A percentile compares a stretch with the other conserved stretches of the same genome.
These are phyloP conservation scores for Drosophila pectinifera DNA, from an alignment of 1,140 invertebrate species.

Conservation along the genomic window DNA sequence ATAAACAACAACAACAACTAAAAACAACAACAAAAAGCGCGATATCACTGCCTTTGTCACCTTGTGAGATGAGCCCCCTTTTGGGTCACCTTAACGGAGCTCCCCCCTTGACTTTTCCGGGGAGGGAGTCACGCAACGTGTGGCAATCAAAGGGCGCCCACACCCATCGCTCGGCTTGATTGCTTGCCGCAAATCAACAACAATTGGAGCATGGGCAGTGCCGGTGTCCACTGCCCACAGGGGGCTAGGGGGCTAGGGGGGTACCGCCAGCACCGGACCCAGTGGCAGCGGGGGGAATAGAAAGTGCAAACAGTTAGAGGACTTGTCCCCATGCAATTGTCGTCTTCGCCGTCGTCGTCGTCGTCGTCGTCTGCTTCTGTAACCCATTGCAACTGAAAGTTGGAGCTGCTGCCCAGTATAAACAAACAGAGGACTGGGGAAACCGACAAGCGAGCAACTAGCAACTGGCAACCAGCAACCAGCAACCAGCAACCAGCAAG, in stretches of 20 bases:
- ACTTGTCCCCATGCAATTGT: slow-evolving; percentile 61
- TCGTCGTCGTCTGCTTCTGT: slow-evolving; percentile 46
- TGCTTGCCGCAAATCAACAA: slow-evolving; percentile 33
- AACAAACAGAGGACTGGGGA: slow-evolving; percentile 71
- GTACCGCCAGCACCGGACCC: neutral
- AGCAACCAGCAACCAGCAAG: neutral
- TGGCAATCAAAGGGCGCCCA: slow-evolving; percentile 56
- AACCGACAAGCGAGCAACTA: slow-evolving; percentile 38
- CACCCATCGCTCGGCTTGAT: slow-evolving; percentile 42
- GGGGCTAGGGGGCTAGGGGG: neutral
- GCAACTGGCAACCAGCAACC: slow-evolving; percentile 1
- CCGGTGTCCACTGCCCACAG: neutral
- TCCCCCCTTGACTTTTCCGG: too few relatives aligned
- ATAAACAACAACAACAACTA: slow-evolving; percentile 38
- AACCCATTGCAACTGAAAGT: slow-evolving; percentile 68
- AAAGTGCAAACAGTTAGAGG: slow-evolving; percentile 79
- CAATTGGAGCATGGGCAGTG: slow-evolving; percentile 54
- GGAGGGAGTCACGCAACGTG: neutral
- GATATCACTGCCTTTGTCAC: slow-evolving; percentile 19
- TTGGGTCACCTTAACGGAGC: neutral
- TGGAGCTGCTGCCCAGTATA: slow-evolving; percentile 65
- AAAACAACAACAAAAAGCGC: neutral
- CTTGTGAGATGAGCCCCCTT: slow-evolving; percentile 1
- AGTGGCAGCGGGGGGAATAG: slow-evolving; percentile 54
- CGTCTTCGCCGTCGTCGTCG: slow-evolving; percentile 36